Evolutionary conservation across 2,797 vertebrate genomes (phyloP).

Genomic region (Platyrinchus mystaceus): DNA sequence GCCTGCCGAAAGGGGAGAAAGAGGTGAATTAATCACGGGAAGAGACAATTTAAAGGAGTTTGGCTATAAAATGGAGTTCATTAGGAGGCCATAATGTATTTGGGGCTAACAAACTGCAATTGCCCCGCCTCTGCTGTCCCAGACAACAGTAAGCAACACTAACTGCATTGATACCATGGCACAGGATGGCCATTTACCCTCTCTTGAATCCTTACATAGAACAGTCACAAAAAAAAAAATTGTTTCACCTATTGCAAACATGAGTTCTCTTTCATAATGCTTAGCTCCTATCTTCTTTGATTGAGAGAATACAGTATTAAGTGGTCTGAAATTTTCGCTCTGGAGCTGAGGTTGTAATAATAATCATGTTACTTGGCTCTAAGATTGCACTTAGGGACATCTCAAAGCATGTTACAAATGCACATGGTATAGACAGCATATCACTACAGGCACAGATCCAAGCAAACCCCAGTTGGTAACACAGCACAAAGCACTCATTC

Average conservation of each 20-base stretch:
- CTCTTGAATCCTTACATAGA: not conserved
- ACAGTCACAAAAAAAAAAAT: not conserved
- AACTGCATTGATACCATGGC: conserved; percentile 23
- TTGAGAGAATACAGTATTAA: not conserved
- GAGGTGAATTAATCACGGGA: conserved; percentile 84
- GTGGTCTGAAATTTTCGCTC: not conserved
- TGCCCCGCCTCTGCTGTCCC: conserved; percentile 33
- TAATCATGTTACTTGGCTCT: not conserved
- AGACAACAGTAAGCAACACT: conserved; percentile 9
- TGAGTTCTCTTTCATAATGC: not conserved
- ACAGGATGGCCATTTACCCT: not conserved
- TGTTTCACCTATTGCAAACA: not conserved
- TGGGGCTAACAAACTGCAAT: conserved; percentile 59
- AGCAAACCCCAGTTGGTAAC: not conserved
- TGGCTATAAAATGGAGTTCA: conserved; percentile 81
- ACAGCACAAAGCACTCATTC: not conserved
- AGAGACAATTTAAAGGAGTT: conserved; percentile 81
- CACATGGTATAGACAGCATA: not conserved
- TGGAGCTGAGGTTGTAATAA: not conserved
- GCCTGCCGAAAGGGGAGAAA: conserved; percentile 78
- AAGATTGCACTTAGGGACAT: not conserved
- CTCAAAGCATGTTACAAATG: not conserved
- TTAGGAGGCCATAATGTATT: conserved; percentile 84
- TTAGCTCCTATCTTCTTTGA: not conserved
- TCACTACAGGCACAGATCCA: not conserved